Percentiles rank a stretch among this genome's conserved stretches.
These are phyloP conservation scores for Enteromius radiatus DNA, from an alignment of 2,797 vertebrate genomes.

Conservation along the genomic window DNA sequence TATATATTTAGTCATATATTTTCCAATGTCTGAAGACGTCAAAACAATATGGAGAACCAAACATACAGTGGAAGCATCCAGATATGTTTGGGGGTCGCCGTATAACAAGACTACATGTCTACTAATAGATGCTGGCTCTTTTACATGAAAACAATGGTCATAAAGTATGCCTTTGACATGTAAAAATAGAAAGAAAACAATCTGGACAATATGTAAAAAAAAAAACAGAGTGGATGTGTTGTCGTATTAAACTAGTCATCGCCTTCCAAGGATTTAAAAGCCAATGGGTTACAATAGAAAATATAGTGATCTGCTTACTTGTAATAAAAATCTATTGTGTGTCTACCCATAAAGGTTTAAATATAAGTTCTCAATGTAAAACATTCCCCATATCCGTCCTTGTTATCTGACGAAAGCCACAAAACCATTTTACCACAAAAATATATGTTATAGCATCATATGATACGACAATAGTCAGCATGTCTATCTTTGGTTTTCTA, in stretches of 20 bases:
- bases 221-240: constrained; percentile 27
- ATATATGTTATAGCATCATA: constrained; percentile 62
- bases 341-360: constrained; percentile 51
- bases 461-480: constrained; percentile 61
- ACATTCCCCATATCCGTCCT: constrained; percentile 43
- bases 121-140: constrained; percentile 7
- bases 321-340: constrained; percentile 52
- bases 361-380: constrained; percentile 53
- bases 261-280: constrained; percentile 42
- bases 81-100: not conserved
- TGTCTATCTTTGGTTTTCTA: constrained; percentile 76
- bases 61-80: not conserved
- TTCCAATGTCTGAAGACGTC: constrained; percentile 39
- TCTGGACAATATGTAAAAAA: constrained; percentile 55
- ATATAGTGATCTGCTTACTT: constrained; percentile 56
- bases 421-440: constrained; percentile 60
- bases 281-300: constrained; percentile 57
- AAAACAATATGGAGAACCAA: constrained; percentile 31
- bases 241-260: constrained; percentile 38
- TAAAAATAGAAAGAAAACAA: constrained; percentile 47
- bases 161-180: constrained; percentile 34
- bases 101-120: not conserved
- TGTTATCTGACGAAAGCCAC: constrained; percentile 52
- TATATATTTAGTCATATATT: constrained; percentile 48
- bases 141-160: constrained; percentile 18